These are phyloP conservation scores for Merodon equestris DNA, from an alignment of 2,888 invertebrate genomes.

Conservation along the genomic window DNA sequence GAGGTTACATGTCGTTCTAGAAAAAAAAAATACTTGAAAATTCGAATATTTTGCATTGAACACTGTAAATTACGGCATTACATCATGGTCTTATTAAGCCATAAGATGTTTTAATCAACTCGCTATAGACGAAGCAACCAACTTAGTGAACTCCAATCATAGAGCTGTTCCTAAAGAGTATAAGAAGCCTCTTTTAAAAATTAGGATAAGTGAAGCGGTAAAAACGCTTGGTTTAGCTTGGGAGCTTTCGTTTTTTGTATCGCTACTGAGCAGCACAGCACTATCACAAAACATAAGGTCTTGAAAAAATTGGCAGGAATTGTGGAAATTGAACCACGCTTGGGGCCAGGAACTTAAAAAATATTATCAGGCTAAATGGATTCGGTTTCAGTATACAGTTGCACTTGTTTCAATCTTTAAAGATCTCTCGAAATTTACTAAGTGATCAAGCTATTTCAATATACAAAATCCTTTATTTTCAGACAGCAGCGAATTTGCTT, in stretches of 20 bases:
- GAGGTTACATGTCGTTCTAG: neutral
- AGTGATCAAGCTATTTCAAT: neutral
- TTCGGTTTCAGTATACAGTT: neutral
- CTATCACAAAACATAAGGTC: no score
- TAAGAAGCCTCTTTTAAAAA: constrained; percentile 17
- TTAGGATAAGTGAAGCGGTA: constrained; percentile 18
- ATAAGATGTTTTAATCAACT: constrained; percentile 56
- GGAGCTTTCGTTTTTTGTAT: constrained; percentile 14
- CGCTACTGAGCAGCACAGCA: no score
- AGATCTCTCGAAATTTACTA: neutral
- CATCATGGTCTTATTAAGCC: constrained; percentile 68
- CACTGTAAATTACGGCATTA: no score
- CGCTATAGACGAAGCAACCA: constrained; percentile 28
- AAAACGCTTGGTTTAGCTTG: constrained; percentile 49
- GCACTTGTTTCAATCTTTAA: no score
- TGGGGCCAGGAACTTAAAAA: constrained; percentile 2
- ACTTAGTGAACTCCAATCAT: constrained; percentile 24
- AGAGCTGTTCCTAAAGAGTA: constrained; percentile 22
- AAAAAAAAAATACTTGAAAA: neutral
- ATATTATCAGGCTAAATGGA: neutral
- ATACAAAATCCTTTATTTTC: constrained; percentile 22
- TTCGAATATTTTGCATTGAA: constrained; percentile 53
- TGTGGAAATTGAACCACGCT: constrained; percentile 28
- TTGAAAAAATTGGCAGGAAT: constrained; percentile 10
- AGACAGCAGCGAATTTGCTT: constrained; percentile 18